phyloP scores from a whole-genome alignment of 1,140 invertebrate genomes.

The Magallana ariakensis region DNA sequence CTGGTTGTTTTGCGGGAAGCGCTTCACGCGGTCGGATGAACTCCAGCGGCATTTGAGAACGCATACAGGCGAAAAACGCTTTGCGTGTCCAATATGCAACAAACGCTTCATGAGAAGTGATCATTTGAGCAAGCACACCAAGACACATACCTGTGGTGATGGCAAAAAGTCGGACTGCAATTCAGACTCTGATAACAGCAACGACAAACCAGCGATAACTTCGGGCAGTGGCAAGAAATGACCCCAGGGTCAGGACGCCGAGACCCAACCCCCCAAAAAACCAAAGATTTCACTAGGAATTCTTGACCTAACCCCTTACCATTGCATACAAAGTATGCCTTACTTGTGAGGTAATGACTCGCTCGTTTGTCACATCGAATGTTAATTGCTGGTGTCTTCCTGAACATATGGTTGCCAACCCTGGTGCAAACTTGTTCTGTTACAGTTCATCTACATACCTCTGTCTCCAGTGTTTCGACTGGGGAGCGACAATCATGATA shows the following conservation, averaged over 20 bases:
- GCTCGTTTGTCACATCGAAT: not conserved
- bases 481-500: constrained; percentile 25
- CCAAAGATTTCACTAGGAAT: not conserved
- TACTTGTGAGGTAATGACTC: not conserved
- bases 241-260: constrained; percentile 12
- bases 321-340: not conserved
- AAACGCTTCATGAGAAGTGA: constrained; percentile 94
- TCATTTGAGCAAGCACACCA: constrained; percentile 79
- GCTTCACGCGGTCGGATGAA: constrained; percentile 96
- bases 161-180: constrained; percentile 63
- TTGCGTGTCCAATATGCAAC: constrained; percentile 91
- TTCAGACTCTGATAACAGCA: constrained; percentile 67
- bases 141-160: constrained; percentile 78
- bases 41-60: constrained; percentile 93
- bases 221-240: constrained; percentile 50
- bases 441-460: not conserved
- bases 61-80: constrained; percentile 97
- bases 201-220: not conserved
- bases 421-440: too few relatives aligned
- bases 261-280: not conserved
- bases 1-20: constrained; percentile 92
- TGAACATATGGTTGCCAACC: too few relatives aligned
- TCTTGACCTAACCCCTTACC: too few relatives aligned
- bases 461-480: not conserved
- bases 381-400: not conserved